Evolutionary conservation across 1,140 invertebrate species (phyloP), one percentile per base, ranked within the genome.

Genomic region (Heterodera carotae): DNA sequence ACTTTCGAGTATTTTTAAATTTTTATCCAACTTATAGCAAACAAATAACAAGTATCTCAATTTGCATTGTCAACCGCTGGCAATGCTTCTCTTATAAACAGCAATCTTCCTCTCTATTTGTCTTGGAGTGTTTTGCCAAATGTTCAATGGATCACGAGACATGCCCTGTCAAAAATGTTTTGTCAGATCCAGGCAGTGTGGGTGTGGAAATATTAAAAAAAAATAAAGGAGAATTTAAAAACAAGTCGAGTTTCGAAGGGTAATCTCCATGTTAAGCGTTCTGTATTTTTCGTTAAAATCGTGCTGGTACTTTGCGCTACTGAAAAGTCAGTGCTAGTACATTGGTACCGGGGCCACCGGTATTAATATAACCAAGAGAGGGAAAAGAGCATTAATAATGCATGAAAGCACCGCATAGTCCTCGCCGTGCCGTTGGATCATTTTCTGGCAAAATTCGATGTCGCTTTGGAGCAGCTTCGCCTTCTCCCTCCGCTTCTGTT

Each of bases 41-140:
- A 66, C 62, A 66, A 66, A 31, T 1, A 66, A 31, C 1, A 66
- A 1, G 2, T 10, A 66, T 31, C 27, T 66, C 62, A 5, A 0
- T 66, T 66, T n/a, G 25, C 62, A n/a, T 25, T 3, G 0, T 29
- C 25, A 31, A 29, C 27, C 33, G 12, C 62, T 66, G 62, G 1
- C 62, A 22, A 66, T 34, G 56, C 33, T 74, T 18, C 31, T 64
- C 66, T 67, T 75, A 29, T 68, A 75, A 31, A 43, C n/a, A 48
- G 18, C 39, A 36, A 75, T 69, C 64, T 75, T 75, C 15, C 74
- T 29, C 18, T 75, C 74, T 43, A 75, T 12, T 75, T 75, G 74
- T 48, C 29, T 18, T n/a, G 74, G 7, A 12, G 74, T 75, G 33
- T 68, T 29, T 36, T 75, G 74, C 59, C 64, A 75, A 66, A 75